These are phyloP conservation scores for Vollenhovia emeryi DNA, from an alignment of 1,140 invertebrate genomes.

Conservation along the genomic window DNA sequence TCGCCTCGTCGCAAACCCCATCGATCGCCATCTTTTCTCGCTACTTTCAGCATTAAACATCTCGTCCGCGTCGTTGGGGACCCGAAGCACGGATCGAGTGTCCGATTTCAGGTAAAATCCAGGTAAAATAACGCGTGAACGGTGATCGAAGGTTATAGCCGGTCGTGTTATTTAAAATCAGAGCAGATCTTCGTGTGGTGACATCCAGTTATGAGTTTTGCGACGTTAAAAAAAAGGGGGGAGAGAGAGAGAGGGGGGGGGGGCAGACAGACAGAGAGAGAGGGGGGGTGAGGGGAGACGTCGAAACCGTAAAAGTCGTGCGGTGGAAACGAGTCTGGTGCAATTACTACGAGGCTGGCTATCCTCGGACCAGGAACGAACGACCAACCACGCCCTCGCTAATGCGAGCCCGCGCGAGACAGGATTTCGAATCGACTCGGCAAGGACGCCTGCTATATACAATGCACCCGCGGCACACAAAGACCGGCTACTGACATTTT, in stretches of 20 bases:
- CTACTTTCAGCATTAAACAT: background rate
- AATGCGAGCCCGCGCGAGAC: slow-evolving; percentile 74
- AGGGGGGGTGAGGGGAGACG: background rate
- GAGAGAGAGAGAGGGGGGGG: background rate
- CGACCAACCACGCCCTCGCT: slow-evolving; percentile 80
- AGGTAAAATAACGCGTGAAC: background rate
- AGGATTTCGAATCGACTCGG: slow-evolving; percentile 79
- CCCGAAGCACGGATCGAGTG: background rate
- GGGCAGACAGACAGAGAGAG: slow-evolving; percentile 24
- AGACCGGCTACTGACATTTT: slow-evolving; percentile 72
- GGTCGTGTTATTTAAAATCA: slow-evolving; percentile 32
- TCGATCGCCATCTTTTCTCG: background rate
- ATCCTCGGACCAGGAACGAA: slow-evolving; percentile 76
- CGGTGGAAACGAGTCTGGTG: slow-evolving; percentile 68
- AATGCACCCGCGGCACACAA: slow-evolving; percentile 73
- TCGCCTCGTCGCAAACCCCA: background rate
- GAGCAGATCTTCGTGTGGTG: background rate
- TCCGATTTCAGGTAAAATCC: slow-evolving; percentile 11
- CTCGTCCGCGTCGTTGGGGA: background rate
- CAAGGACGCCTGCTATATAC: slow-evolving; percentile 79
- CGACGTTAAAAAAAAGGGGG: background rate
- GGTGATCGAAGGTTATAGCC: background rate
- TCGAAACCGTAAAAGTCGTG: slow-evolving; percentile 64
- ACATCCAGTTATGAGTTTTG: slow-evolving; percentile 16
- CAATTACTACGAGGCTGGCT: slow-evolving; percentile 73